Evolutionary conservation across 2,888 invertebrate species (phyloP).

Genomic region (Hydrotaea cyrtoneurina): DNA sequence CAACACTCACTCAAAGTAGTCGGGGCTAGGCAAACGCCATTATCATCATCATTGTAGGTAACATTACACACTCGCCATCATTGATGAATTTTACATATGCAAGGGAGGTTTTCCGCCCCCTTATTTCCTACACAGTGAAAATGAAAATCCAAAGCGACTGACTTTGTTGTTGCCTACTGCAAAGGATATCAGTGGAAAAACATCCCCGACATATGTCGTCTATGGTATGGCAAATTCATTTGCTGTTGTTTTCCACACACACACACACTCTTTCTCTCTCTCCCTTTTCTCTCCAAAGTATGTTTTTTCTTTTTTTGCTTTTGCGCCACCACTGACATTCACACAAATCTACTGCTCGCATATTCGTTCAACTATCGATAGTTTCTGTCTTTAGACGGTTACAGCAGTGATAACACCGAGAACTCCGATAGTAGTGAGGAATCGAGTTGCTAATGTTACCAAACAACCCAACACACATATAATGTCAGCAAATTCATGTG

Average conservation of each 20-base stretch:
- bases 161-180: no score
- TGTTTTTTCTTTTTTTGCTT: conserved; percentile 5
- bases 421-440: not conserved
- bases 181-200: conserved; percentile 47
- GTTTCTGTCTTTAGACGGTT: no score
- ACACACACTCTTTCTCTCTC: no score
- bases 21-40: conserved; percentile 34
- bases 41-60: conserved; percentile 49
- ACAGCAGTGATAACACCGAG: not conserved
- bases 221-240: conserved; percentile 51
- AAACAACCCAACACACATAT: not conserved
- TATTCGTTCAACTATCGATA: no score
- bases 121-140: conserved; percentile 31
- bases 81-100: conserved; percentile 39
- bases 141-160: not conserved
- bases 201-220: conserved; percentile 60
- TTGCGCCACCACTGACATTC: conserved; percentile 10
- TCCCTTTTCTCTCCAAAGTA: no score
- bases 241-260: conserved; percentile 37
- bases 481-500: no score
- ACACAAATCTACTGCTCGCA: not conserved
- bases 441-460: conserved; percentile 1
- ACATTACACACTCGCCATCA: conserved; percentile 41
- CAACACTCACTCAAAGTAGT: not conserved
- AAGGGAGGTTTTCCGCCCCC: conserved; percentile 50